Evolutionary conservation across 1,140 invertebrate genomes (phyloP).

Genomic region (Hesperophylax magnus): DNA sequence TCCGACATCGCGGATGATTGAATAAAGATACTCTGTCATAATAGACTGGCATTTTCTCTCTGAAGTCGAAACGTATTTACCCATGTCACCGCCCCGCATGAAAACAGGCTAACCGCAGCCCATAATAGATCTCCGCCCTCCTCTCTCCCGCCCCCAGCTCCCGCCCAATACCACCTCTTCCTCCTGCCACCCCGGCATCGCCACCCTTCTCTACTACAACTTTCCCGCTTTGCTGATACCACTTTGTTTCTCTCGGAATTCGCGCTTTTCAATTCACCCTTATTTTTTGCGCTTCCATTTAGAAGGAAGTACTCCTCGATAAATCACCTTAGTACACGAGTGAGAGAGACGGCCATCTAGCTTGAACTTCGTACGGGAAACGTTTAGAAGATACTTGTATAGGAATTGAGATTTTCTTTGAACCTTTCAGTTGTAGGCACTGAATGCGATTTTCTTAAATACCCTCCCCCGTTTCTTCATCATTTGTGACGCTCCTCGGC

Average conservation of each 20-base stretch:
- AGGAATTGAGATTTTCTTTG: not conserved
- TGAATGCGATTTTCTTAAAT: conserved; percentile 26
- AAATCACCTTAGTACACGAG: conserved; percentile 32
- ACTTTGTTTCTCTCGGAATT: conserved; percentile 54
- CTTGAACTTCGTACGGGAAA: conserved; percentile 7
- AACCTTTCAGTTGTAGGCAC: not conserved
- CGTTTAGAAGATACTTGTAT: not conserved
- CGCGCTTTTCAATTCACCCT: conserved; percentile 53
- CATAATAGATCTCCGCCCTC: conserved; percentile 21
- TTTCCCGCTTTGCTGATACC: conserved; percentile 43
- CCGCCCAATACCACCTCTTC: not conserved
- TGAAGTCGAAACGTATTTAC: conserved; percentile 47
- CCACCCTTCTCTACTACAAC: not conserved
- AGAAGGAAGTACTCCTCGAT: conserved; percentile 33
- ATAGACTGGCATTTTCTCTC: conserved; percentile 38
- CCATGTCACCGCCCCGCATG: conserved; percentile 47
- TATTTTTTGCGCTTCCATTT: conserved; percentile 32
- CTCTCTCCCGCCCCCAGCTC: not conserved
- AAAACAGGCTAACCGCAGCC: conserved; percentile 50
- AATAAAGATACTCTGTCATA: conserved; percentile 42
- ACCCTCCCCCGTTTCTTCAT: conserved; percentile 2
- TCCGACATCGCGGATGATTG: conserved; percentile 42
- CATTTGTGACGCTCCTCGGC: not conserved
- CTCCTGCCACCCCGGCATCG: not conserved
- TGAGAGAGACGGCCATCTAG: conserved; percentile 21